Base-by-base conservation (phyloP, 2,113 vertebrate species). In the Triplophysa tibetana region DNA sequence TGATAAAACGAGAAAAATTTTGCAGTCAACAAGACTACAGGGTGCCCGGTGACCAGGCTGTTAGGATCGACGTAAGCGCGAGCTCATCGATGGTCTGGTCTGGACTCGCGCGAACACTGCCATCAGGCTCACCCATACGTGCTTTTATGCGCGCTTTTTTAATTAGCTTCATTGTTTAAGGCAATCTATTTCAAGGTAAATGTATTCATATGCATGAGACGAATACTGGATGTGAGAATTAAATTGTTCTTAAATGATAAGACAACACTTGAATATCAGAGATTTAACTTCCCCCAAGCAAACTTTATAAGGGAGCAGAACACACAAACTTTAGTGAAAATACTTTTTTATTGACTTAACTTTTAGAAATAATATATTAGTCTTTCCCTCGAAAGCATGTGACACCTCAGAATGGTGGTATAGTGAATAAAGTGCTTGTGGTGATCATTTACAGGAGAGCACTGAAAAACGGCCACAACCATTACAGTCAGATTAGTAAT, bases 291-390 rank as follows among this genome's bases (percentile, higher is more conserved):
- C 17, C 0, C 0, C 54, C 0, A 64, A 41, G 12, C 12, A 14
- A 73, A 23, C 50, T 13, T 0, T 14, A 3, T 13, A 24, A 73
- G 14, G 41, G 23, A 79, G 41, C 11, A 48, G 43, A 79, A n/a
- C 2, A 60, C 11, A 64, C 80, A 73, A 12, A 21, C 1, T 69
- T 56, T 69, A 79, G 62, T 88, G 86, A 90, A 90, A 89, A 89
- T 87, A 87, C 69, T 38, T 68, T 63, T 89, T 90, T 86, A 85
- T 88, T 81, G 66, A 75, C 69, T 81, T 85, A 82, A 65, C 70
- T 73, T 80, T 79, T 58, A 75, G 75, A 87, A 84, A 85, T 84
- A 79, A 79, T 64, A 69, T 77, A 77, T 80, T 83, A 81, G 74
- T 83, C 11, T 70, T 70, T 75, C 45, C 70, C 50, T 74, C 62